These are phyloP conservation scores for Chrysemys picta DNA, from an alignment of 2,113 vertebrate species.

Conservation along the genomic window DNA sequence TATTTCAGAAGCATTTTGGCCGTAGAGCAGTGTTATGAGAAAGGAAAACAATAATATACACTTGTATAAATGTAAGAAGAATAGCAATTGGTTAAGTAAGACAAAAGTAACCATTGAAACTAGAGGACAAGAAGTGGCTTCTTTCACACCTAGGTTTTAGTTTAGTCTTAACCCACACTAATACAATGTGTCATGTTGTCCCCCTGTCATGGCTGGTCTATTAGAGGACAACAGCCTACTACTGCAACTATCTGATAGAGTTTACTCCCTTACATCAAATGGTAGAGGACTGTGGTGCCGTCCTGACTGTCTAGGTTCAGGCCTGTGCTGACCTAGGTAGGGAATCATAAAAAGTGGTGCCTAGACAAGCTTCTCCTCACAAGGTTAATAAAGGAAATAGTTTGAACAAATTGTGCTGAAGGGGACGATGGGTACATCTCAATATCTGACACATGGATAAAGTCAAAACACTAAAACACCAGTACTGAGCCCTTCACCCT, in stretches of 20 bases:
- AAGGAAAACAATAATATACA: too few species aligned
- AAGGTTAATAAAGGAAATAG: background rate
- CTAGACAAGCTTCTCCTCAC: background rate
- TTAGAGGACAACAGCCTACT: background rate
- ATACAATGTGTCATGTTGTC: background rate
- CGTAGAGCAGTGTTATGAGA: too few species aligned
- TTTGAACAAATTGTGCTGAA: background rate
- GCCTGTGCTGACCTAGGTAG: background rate
- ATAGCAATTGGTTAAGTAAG: background rate
- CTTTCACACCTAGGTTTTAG: background rate
- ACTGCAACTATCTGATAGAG: background rate
- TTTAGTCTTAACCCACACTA: background rate
- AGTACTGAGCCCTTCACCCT: conserved; percentile 65
- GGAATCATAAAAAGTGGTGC: background rate
- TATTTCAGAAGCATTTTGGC: too few species aligned
- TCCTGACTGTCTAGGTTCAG: background rate
- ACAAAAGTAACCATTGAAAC: background rate
- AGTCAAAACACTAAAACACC: background rate
- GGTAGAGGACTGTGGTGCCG: background rate
- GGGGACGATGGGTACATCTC: background rate
- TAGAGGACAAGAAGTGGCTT: background rate
- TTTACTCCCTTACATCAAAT: background rate
- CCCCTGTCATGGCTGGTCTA: background rate
- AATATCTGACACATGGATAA: background rate
- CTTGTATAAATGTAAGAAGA: background rate